Conservation (phyloP, 2,888 invertebrate species). For the Cheilosia soror region DNA sequence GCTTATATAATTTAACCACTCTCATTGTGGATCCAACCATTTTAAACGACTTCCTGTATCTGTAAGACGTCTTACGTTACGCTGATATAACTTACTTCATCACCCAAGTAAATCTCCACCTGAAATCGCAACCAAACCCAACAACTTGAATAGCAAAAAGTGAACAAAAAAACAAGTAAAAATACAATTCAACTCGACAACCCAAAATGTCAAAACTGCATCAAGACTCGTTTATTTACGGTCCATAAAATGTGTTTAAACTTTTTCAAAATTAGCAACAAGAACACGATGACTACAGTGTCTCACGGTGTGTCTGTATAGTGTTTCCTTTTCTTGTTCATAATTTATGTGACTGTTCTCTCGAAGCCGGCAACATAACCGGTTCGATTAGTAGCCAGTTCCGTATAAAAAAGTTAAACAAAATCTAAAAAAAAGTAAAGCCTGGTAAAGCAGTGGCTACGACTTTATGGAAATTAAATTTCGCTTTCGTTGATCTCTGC, state of each 20-base stretch:
- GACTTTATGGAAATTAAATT: slow-evolving; percentile 71
- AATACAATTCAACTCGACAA: slow-evolving; percentile 12
- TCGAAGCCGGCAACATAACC: slow-evolving; percentile 57
- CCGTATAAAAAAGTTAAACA: slow-evolving; percentile 46
- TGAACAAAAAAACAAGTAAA: neutral
- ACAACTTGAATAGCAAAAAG: neutral
- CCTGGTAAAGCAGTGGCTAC: slow-evolving; percentile 16
- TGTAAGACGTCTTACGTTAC: neutral
- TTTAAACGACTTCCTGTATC: slow-evolving; percentile 24
- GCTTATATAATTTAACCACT: neutral
- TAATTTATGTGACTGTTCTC: slow-evolving; percentile 13
- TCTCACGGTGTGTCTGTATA: slow-evolving; percentile 11
- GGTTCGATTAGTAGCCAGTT: slow-evolving; percentile 57
- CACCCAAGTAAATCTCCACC: slow-evolving; percentile 12
- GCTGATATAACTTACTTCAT: neutral
- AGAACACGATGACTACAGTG: slow-evolving; percentile 29
- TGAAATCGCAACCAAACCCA: slow-evolving; percentile 7
- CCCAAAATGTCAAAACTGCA: slow-evolving; percentile 66
- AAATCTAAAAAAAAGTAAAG: slow-evolving; percentile 31
- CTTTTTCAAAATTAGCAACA: slow-evolving; percentile 54
- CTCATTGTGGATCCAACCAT: neutral
- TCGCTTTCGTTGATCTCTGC: slow-evolving; percentile 68
- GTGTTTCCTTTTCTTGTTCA: slow-evolving; percentile 33
- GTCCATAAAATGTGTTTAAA: slow-evolving; percentile 39
- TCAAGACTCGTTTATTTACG: slow-evolving; percentile 59